phyloP scores from a whole-genome alignment of 2,888 invertebrate species.

The Sabatieria punctata region DNA sequence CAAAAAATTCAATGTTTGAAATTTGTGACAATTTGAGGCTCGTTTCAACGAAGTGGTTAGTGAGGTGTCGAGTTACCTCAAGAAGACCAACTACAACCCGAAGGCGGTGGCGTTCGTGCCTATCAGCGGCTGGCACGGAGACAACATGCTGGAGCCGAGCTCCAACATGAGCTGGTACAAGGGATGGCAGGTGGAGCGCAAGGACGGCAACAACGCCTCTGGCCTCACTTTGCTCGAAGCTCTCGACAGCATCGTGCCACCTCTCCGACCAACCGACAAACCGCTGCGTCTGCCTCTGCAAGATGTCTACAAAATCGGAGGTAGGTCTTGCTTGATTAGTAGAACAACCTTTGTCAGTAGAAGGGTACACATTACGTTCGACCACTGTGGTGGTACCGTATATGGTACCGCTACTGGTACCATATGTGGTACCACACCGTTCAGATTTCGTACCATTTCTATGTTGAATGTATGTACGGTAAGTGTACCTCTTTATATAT shows the following conservation, averaged over 20 bases:
- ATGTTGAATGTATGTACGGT: too few relatives aligned
- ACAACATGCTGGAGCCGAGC: conserved; percentile 96
- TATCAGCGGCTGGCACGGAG: conserved; percentile 99
- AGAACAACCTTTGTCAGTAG: too few relatives aligned
- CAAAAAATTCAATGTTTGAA: too few relatives aligned
- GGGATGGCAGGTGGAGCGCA: conserved; percentile 88
- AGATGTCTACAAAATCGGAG: conserved; percentile 99
- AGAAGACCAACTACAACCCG: conserved; percentile 99
- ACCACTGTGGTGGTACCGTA: too few relatives aligned
- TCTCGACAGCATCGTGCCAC: conserved; percentile 86
- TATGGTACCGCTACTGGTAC: too few relatives aligned
- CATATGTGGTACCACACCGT: too few relatives aligned
- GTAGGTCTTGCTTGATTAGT: too few relatives aligned
- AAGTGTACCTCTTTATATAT: too few relatives aligned
- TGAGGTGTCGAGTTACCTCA: conserved; percentile 92
- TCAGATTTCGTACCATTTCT: too few relatives aligned
- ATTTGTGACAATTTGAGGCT: too few relatives aligned
- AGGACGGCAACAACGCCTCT: conserved; percentile 67
- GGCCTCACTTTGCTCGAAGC: conserved; percentile 93
- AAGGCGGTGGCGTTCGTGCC: conserved; percentile 92
- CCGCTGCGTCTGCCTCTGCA: conserved; percentile 94
- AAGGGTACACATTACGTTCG: too few relatives aligned
- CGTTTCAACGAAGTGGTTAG: conserved; percentile 98
- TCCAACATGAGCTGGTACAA: conserved; percentile 79
- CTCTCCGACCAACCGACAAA: conserved; percentile 85